Percentiles rank a stretch among this genome's conserved stretches.
Evolutionary conservation across 2,797 vertebrate genomes (phyloP).

Genomic region (Siniperca scherzeri): DNA sequence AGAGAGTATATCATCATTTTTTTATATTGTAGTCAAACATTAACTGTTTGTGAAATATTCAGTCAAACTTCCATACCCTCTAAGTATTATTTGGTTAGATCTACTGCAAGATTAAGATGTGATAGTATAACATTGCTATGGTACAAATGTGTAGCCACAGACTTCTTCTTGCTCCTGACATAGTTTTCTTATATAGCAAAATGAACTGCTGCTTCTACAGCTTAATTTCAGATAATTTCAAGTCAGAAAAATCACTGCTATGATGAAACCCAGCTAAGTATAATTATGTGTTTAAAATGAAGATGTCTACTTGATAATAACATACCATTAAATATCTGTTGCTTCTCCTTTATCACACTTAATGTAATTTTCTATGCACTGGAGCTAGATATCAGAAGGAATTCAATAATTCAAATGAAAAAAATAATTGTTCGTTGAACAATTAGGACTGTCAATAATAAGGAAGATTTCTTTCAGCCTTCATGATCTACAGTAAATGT

Average conservation of each 20-base stretch:
- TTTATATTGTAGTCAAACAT: neutral
- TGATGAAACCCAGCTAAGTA: neutral
- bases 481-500: neutral
- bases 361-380: neutral
- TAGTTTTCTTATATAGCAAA: slow-evolving; percentile 5
- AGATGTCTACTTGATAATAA: neutral
- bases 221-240: neutral
- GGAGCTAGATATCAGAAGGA: neutral
- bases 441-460: neutral
- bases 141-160: neutral
- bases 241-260: neutral
- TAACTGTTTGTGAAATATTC: neutral
- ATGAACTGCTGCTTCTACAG: neutral
- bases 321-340: neutral
- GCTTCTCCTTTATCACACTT: neutral
- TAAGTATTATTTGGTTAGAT: neutral
- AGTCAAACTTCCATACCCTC: neutral
- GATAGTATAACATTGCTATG: neutral
- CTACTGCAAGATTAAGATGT: neutral
- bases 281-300: slow-evolving; percentile 3
- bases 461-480: neutral
- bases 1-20: neutral
- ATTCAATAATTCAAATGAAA: neutral
- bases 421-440: neutral
- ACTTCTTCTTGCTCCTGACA: neutral